These are phyloP conservation scores for Astropecten irregularis DNA, from an alignment of 53 echinoderm and acorn worm genomes.

Conservation along the genomic window DNA sequence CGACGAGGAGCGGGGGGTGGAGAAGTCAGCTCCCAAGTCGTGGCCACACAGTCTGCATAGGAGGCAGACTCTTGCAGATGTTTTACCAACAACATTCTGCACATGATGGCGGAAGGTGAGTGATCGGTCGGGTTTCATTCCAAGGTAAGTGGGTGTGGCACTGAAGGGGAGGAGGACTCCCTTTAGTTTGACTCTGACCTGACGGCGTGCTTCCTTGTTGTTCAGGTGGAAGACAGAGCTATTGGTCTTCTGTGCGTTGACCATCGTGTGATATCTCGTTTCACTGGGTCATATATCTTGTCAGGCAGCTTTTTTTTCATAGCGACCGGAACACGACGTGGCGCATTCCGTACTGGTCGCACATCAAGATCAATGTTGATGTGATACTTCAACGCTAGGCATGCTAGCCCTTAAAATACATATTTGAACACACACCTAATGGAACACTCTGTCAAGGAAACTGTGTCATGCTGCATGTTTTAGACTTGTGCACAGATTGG, in stretches of 20 bases:
- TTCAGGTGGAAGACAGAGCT: too few relatives aligned
- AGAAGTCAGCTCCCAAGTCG: slow-evolving; percentile 1
- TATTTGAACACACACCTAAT: background rate
- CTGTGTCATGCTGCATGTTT: background rate
- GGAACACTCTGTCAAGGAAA: background rate
- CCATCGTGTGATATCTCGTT: slow-evolving; percentile 37
- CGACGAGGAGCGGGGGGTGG: background rate
- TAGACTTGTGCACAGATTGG: too few relatives aligned
- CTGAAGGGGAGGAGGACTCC: too few relatives aligned
- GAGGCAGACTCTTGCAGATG: background rate
- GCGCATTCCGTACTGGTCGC: slow-evolving; percentile 20
- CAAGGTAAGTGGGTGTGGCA: background rate
- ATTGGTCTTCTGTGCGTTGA: too few relatives aligned
- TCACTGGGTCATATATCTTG: slow-evolving; percentile 40
- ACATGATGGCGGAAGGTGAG: slow-evolving; percentile 27
- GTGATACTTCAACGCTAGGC: background rate
- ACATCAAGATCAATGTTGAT: slow-evolving; percentile 13
- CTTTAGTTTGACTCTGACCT: too few relatives aligned
- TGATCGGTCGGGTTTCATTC: slow-evolving; percentile 4
- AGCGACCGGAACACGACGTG: slow-evolving; percentile 22
- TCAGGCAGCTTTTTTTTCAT: slow-evolving; percentile 17
- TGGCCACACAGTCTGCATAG: background rate
- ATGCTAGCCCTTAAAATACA: background rate
- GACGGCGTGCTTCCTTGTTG: too few relatives aligned
- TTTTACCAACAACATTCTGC: slow-evolving; percentile 21